phyloP scores from a whole-genome alignment of 2,113 vertebrate species.

The Fulmarus glacialis region DNA sequence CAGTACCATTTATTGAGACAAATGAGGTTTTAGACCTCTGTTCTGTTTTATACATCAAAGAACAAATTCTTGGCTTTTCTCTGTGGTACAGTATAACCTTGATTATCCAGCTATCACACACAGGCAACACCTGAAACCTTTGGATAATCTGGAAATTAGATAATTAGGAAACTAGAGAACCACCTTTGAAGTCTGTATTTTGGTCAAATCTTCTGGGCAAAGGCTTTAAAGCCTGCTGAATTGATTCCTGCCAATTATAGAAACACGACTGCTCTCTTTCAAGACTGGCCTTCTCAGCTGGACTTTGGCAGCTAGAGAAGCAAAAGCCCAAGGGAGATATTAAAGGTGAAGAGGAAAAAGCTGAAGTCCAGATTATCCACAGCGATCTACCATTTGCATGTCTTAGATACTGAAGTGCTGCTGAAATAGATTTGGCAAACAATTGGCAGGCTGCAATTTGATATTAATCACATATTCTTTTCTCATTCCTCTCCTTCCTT shows the following conservation, averaged over 20 bases:
- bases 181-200: neutral
- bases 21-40: neutral
- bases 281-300: neutral
- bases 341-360: neutral
- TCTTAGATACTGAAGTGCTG: neutral
- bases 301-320: neutral
- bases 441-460: neutral
- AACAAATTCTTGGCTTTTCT: neutral
- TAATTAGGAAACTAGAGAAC: neutral
- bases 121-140: neutral
- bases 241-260: neutral
- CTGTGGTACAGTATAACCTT: neutral
- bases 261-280: neutral
- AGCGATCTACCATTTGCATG: neutral
- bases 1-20: constrained; percentile 2
- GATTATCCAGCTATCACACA: neutral
- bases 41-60: neutral
- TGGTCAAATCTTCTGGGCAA: neutral
- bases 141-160: neutral
- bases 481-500: neutral
- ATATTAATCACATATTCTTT: neutral
- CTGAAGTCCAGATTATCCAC: neutral
- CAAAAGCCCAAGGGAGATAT: neutral
- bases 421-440: neutral
- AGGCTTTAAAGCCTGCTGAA: neutral